Base-by-base conservation (phyloP, 2,113 vertebrate genomes). In the Cephalopholis sonnerati region DNA sequence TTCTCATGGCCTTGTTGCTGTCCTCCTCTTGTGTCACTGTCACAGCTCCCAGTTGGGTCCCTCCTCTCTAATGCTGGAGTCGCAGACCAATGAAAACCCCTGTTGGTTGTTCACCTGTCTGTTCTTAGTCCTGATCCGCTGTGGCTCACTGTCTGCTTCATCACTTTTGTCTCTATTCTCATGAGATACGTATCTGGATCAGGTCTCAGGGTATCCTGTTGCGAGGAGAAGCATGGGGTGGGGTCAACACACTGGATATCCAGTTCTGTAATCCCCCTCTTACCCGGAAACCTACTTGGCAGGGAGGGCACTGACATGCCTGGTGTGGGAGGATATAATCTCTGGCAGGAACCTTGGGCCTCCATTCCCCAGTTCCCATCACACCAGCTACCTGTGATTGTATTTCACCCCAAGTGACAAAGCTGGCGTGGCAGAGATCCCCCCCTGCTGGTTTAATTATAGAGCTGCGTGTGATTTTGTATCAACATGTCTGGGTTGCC, bases 391-490 rank as follows among this genome's bases (percentile, higher is more conserved):
- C 86, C 90, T 89, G 74, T 44, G 74, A 71, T 87, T 76, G 59
- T 71, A 79, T 87, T 87, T 92, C 83, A 72, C 13, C 16, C 55
- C 46, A 54, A 90, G 80, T 54, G 53, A 68, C 70, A 70, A 29
- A 74, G 66, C 55, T 74, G 79, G 8, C 66, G 79, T 11, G 16
- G 63, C 75, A 78, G 72, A 62, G 39, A 69, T 63, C 36, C 66
- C 79, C 65, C 54, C 66, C 85, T 74, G 80, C 79, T 79, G 83
- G 83, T 88, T 85, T 94, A 93, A 92, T 93, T 91, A 92, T 90
- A 93, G 91, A 82, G 68, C 84, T 58, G 72, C 48, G 7, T 32
- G 65, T 66, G 48, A 51, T 64, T 72, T 61, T 84, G 86, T 84
- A 57, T 93, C 89, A 92, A 82, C 84, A 85, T 74, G 67, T 74